phyloP scores from a whole-genome alignment of 2,113 vertebrate species.

The Herpailurus yagouaroundi region DNA sequence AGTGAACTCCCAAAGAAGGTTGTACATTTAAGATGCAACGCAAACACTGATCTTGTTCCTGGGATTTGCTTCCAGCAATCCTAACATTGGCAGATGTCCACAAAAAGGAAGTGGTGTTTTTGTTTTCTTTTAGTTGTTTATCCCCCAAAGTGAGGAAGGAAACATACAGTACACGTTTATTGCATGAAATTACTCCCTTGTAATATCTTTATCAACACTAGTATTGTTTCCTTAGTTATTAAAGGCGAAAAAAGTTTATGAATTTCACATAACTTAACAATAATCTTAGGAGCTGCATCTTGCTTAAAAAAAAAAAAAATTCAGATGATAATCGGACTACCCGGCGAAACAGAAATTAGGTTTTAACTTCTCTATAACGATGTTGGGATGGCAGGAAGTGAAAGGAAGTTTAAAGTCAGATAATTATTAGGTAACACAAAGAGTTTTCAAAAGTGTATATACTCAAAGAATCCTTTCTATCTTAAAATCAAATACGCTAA shows the following conservation, averaged over 20 bases:
- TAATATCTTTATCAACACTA: slow-evolving; percentile 67
- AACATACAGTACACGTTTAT: slow-evolving; percentile 85
- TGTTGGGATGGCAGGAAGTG: slow-evolving; percentile 8
- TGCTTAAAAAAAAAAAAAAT: slow-evolving; percentile 58
- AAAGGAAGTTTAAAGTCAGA: slow-evolving; percentile 36
- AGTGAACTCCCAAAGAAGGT: slow-evolving; percentile 61
- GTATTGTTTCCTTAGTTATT: slow-evolving; percentile 69
- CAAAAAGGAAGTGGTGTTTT: slow-evolving; percentile 57
- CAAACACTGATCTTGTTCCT: slow-evolving; percentile 69
- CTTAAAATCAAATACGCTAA: slow-evolving; percentile 8
- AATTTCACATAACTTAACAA: slow-evolving; percentile 68
- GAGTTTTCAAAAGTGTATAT: slow-evolving; percentile 37
- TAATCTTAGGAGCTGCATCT: slow-evolving; percentile 60
- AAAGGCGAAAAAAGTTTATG: slow-evolving; percentile 68
- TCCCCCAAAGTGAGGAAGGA: slow-evolving; percentile 64
- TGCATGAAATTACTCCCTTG: slow-evolving; percentile 84
- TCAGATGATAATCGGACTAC: neutral
- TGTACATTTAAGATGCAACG: slow-evolving; percentile 68
- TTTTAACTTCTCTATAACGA: neutral
- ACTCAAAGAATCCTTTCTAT: slow-evolving; percentile 26
- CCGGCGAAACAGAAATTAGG: neutral
- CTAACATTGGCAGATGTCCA: slow-evolving; percentile 64
- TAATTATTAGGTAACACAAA: slow-evolving; percentile 17
- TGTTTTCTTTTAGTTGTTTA: neutral
- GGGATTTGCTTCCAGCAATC: slow-evolving; percentile 70